A percentile compares a stretch with the other conserved stretches of the same genome.
Evolutionary conservation across 2,113 vertebrate species (phyloP).

Genomic region (Odontophorus gujanensis): DNA sequence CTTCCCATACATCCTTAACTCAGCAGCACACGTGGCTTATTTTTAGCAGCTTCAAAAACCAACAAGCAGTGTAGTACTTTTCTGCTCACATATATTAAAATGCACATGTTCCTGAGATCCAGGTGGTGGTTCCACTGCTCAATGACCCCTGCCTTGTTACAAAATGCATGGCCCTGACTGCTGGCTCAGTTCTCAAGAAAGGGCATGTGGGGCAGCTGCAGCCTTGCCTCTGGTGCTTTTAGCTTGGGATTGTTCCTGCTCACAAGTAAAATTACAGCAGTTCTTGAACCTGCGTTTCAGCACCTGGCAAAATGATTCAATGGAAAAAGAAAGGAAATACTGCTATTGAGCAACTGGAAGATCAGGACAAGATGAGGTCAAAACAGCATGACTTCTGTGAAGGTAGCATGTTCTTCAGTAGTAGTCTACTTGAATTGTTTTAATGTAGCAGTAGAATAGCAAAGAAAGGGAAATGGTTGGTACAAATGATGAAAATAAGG

Average conservation of each 20-base stretch:
- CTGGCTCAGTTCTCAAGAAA: background rate
- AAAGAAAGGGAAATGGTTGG: constrained; percentile 45
- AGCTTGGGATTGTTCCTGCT: background rate
- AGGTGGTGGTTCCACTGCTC: background rate
- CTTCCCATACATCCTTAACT: background rate
- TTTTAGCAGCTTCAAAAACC: background rate
- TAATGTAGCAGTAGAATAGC: constrained; percentile 4
- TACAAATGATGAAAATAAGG: constrained; percentile 60
- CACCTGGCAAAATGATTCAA: background rate
- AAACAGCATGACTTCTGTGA: constrained; percentile 16
- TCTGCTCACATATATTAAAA: fast-evolving
- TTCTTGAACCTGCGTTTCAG: background rate
- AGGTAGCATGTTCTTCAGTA: constrained; percentile 15
- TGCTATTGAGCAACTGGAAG: constrained; percentile 21
- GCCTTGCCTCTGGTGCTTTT: background rate
- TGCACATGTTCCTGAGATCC: background rate
- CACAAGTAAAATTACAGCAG: background rate
- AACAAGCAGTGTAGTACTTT: background rate
- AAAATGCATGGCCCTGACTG: fast-evolving
- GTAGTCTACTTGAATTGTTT: constrained; percentile 51
- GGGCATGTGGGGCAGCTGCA: background rate
- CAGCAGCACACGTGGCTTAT: fast-evolving
- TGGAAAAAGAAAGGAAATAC: background rate
- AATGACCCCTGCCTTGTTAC: background rate
- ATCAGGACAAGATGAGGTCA: constrained; percentile 27